Evolutionary conservation across 2,113 vertebrate species (phyloP), one percentile per base, ranked within the genome.

Genomic region (Siphamia tubifer): DNA sequence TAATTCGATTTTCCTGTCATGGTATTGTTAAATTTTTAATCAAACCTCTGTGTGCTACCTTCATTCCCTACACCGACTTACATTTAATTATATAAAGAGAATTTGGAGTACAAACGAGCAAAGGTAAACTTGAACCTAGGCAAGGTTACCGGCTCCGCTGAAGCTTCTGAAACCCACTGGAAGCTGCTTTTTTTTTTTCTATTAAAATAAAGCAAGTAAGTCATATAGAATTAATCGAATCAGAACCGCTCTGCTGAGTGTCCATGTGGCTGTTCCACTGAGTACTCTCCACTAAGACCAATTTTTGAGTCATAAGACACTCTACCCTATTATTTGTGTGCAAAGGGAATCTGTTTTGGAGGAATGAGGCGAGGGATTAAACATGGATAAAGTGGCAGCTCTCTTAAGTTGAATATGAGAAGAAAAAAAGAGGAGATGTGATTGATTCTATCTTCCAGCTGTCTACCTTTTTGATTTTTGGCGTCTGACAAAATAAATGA

Each of bases 21-120:
- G 55, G 44, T 60, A 56, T 83, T 87, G 76, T 83, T 87, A 40
- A 24, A 74, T 72, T 84, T 85, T 70, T 86, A 79, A 88, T 87
- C 83, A 84, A 82, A 85, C 57, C 69, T 51, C 23, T 38, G 49
- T 47, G 48, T 35, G 54, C 35, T 71, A 66, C 64, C 53, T 62
- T 48, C 51, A 39, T 65, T 54, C 32, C 56, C 72, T 6, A 25
- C 68, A 54, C 73, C 36, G 58, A 47, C 68, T 73, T 69, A 47
- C 64, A 51, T 57, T 58, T 75, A 74, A 84, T 81, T 79, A 62
- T 74, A 28, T 39, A 43, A 70, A 87, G 73, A 69, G 19, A 70
- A 70, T 77, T 72, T 58, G 38, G 28, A 56, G 54, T 31, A 48
- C 36, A 43, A 55, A 51, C 6, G 21, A 60, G 45, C 43, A 27